Base-by-base conservation (phyloP, 2,113 vertebrate genomes). In the Paracyprichromis sp. region DNA sequence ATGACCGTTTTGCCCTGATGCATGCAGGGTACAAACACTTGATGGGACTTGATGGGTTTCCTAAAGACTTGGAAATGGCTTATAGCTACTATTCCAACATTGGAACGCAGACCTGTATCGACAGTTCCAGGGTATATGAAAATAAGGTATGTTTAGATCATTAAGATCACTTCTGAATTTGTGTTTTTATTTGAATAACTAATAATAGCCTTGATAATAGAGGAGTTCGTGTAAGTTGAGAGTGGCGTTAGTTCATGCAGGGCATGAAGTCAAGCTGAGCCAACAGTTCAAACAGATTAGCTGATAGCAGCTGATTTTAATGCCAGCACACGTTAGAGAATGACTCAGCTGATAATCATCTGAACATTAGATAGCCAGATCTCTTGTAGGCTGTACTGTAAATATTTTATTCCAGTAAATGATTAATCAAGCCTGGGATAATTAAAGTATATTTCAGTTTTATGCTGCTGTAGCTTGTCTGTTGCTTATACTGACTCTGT, bases 11-110 rank as follows among this genome's bases (percentile, higher is more conserved):
- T 38, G 96, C 97, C 78, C 95, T 98, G 83, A 96, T 99, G 97
- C 98, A 97, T 91, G 96, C 98, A 80, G 98, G 98, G 43, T 99
- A 99, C 92, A 99, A 99, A 91, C 98, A 99, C 93, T 94, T 97
- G 83, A 97, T 97, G 88, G 98, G 98, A 38, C 89, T 98, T 57
- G 97, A 98, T 82, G 95, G 94, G 38, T 98, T 99, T 82, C 97
- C 97, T 1, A 90, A 96, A 87, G 97, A 99, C 93, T 93, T 97
- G 90, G 97, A 97, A 63, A 40, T 97, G 59, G 97, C 98, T 0
- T 98, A 97, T 11, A 95, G 97, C 83, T 99, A 99, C 94, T 99
- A 99, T 34, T 96, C 96, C 90, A 98, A 98, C 66, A 94, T 97
- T 8, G 98, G 97, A 16, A 93, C 89, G 7, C 98, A 98, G 93